Base-by-base conservation (phyloP, 2,113 vertebrate species). In the Hippocampus zosterae region DNA sequence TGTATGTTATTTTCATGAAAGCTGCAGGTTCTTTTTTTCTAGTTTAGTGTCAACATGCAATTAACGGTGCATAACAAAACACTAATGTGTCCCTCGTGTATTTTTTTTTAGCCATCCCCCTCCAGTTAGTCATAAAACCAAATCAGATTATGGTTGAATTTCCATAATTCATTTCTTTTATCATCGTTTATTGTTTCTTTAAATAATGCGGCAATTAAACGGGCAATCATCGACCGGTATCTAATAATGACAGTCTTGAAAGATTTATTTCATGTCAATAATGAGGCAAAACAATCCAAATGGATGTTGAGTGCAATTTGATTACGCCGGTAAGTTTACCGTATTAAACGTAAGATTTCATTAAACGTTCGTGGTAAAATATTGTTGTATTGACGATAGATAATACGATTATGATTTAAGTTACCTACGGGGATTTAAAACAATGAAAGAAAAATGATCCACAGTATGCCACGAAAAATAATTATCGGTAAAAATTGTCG, bases 141-240 rank as follows among this genome's bases (percentile, higher is more conserved):
- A 75, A 89, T 88, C 69, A 81, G 76, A 80, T 82, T 75, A 82
- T 55, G 42, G n/a, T 59, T 63, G 27, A 56, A 84, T 89, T 86
- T 81, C 73, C 87, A 87, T 87, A 82, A 82, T 81, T 78, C 23
- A 76, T 82, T 86, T 73, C n/a, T 78, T 76, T 75, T 71, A 65
- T 16, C 0, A 64, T 76, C 69, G 50, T 72, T 27, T 50, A 27
- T 61, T 33, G 15, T 60, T 16, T 29, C 11, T 15, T 33, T 57
- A 57, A 12, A 25, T 57, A 57, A 27, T 27, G 55, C 33, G 13
- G 27, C 25, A 60, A 60, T 60, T 60, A 60, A 60, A 18, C 25
- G 18, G 42, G 12, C 13, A 46, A 48, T 65, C 42, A 29, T 72
- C 46, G 12, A 0, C 33, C 25, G 25, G 33, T 15, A 48, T 64